Evolutionary conservation across 2,113 vertebrate genomes (phyloP), one percentile per base, ranked within the genome.

Genomic region (Gila orcuttii): DNA sequence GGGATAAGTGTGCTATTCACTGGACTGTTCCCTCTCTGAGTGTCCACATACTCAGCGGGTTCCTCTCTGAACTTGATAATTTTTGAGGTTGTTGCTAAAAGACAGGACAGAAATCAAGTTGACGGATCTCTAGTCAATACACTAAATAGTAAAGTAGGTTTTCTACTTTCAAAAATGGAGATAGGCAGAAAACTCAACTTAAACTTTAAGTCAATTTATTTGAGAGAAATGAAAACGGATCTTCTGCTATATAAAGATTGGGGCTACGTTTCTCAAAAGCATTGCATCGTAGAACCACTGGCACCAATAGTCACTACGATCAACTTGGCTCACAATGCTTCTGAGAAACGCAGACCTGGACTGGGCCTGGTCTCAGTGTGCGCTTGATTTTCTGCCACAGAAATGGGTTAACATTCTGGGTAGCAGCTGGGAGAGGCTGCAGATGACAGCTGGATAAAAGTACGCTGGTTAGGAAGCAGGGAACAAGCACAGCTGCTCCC

Each of bases 61-160:
- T 97, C 96, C 91, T 98, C 97, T 89, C 90, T 92, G 83, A 97
- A 90, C 83, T 95, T 96, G 90, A 97, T 95, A 83, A 96, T 89
- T 94, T 97, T 98, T 85, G 97, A 96, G 50, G 94, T 92, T 57
- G 94, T 93, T 93, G 93, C 96, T 98, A 60, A 15, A 84, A 69
- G 33, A 71, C 45, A 79, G 21, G n/a, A 73, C 21, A 42, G 36
- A 73, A 42, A n/a, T n/a, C 0, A 42, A 42, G 10, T 73, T 23
- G 6, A 74, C 11, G 47, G 23, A 25, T 47, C 23, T 74, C 42
- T n/a, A 15, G 0, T 74, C 45, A 74, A 12, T 5, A 47, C 21
- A 47, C 5, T 47, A 47, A 6, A 15, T 25, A n/a, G 3, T 47
- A 75, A 75, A 47, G 42, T 13, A 74, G 33, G 68, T 23, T 28